Evolutionary conservation across 2,113 vertebrate species (phyloP).

Genomic region (Strigops habroptila): DNA sequence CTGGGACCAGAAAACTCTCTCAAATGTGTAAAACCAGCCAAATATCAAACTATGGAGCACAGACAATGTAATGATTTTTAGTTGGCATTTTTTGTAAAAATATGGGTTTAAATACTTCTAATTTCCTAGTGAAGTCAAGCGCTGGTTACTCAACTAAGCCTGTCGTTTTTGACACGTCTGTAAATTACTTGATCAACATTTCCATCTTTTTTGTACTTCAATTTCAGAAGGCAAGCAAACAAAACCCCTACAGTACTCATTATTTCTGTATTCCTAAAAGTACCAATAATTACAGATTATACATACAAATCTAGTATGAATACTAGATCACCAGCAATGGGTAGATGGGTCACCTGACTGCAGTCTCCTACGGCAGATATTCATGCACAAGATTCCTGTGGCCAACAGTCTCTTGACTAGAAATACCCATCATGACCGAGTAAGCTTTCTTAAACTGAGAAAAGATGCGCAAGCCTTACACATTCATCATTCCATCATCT

Average conservation of each 20-base stretch:
- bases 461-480: not conserved
- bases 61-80: not conserved
- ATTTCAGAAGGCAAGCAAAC: not conserved
- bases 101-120: not conserved
- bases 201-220: not conserved
- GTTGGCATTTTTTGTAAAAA: not conserved
- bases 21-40: not conserved
- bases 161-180: not conserved
- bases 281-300: not conserved
- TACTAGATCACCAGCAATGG: not conserved
- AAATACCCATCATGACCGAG: not conserved
- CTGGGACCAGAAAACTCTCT: not conserved
- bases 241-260: not conserved
- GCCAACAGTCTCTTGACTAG: not conserved
- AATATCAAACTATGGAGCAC: not conserved
- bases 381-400: not conserved
- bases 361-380: not conserved
- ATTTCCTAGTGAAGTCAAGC: not conserved
- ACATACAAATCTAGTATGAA: not conserved
- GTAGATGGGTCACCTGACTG: not conserved
- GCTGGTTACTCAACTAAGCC: not conserved
- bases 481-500: conserved; percentile 43
- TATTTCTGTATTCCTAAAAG: not conserved
- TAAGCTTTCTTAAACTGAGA: not conserved
- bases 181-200: conserved; percentile 9